Evolutionary conservation across 2,113 vertebrate genomes (phyloP).

Genomic region (Lates calcarifer): DNA sequence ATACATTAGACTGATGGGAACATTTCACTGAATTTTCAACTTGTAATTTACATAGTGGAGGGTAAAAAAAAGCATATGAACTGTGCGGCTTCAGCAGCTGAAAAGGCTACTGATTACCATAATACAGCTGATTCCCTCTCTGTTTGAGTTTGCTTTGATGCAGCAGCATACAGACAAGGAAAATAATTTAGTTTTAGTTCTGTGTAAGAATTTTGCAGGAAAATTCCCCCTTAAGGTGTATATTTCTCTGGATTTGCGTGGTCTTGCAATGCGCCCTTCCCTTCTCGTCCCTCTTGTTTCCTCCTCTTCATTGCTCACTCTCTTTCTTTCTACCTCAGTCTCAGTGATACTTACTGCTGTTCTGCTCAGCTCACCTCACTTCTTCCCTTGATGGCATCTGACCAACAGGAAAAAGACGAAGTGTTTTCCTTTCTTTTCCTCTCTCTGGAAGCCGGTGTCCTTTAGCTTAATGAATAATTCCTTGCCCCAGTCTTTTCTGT

Average conservation of each 20-base stretch:
- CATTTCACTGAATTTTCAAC: conserved; percentile 60
- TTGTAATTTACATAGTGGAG: conserved; percentile 65
- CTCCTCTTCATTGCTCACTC: conserved; percentile 64
- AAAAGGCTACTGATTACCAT: conserved; percentile 37
- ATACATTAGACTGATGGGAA: conserved; percentile 65
- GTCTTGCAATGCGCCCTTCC: conserved; percentile 52
- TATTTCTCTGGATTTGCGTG: conserved; percentile 39
- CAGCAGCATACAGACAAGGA: background rate
- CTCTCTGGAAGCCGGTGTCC: conserved; percentile 28
- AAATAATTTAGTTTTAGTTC: conserved; percentile 8
- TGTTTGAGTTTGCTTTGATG: conserved; percentile 25
- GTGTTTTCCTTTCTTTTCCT: background rate
- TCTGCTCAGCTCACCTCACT: conserved; percentile 42
- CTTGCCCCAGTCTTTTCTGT: background rate
- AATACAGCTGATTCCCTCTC: conserved; percentile 23
- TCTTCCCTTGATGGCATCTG: conserved; percentile 44
- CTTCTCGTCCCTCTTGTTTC: conserved; percentile 49
- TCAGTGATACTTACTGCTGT: conserved; percentile 55
- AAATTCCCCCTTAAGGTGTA: conserved; percentile 37
- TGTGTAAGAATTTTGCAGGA: conserved; percentile 25
- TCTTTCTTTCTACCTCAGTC: conserved; percentile 51
- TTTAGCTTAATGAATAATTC: conserved; percentile 49
- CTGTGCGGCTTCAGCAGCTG: conserved; percentile 11
- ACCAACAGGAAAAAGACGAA: conserved; percentile 43
- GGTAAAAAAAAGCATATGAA: conserved; percentile 56